Evolutionary conservation across 1,140 invertebrate species (phyloP).

Genomic region (Cotesia typhae): DNA sequence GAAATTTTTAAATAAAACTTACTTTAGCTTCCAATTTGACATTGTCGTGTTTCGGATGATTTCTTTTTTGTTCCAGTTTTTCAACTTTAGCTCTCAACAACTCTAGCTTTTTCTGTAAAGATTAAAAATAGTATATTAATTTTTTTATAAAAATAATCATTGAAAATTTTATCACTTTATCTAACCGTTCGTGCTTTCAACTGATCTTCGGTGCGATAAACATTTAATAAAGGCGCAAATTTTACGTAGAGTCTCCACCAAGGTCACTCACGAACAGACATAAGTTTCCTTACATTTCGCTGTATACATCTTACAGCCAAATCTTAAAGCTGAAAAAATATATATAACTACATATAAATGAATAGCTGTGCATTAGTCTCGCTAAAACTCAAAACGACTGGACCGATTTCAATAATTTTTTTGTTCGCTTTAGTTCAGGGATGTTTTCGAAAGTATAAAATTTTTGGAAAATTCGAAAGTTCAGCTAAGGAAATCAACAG

Average conservation of each 20-base stretch:
- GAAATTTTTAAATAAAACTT: constrained; percentile 54
- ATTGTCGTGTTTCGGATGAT: constrained; percentile 85
- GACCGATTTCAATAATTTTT: no score
- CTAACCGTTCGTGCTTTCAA: constrained; percentile 77
- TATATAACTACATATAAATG: no score
- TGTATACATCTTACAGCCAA: constrained; percentile 92
- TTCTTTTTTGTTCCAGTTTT: constrained; percentile 85
- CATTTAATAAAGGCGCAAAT: constrained; percentile 89
- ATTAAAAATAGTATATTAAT: constrained; percentile 44
- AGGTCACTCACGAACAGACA: constrained; percentile 90
- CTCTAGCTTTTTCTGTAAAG: constrained; percentile 83
- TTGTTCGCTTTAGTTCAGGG: no score
- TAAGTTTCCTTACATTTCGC: constrained; percentile 89
- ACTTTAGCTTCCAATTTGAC: constrained; percentile 92
- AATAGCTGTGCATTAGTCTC: constrained; percentile 75
- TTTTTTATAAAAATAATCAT: background rate
- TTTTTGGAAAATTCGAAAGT: no score
- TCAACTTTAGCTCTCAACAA: constrained; percentile 82
- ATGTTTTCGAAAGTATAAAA: no score
- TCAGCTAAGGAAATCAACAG: no score
- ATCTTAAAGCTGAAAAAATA: constrained; percentile 75
- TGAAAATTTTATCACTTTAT: background rate
- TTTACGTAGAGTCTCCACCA: constrained; percentile 94
- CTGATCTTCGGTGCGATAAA: constrained; percentile 93
- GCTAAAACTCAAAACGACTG: no score